Evolutionary conservation across 2,113 vertebrate genomes (phyloP), one percentile per base, ranked within the genome.

Genomic region (Patagioenas fasciata): DNA sequence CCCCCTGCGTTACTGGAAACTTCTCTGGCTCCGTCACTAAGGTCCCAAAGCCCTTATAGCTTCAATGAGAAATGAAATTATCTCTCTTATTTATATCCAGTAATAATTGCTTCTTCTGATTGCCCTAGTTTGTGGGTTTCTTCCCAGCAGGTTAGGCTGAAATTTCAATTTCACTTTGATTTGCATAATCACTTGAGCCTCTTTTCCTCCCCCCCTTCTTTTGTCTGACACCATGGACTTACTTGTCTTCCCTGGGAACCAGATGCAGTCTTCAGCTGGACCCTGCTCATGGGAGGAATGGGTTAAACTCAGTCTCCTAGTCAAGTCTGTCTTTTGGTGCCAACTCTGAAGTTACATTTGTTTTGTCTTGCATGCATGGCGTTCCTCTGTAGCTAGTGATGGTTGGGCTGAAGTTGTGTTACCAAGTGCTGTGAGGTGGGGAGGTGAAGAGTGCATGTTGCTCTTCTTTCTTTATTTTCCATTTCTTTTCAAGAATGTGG

Each of bases 41-140:
- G 91, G 92, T 94, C 96, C 90, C 96, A 91, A 70, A 94, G 96
- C 88, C 91, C 83, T 94, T 81, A 87, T 10, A 84, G 72, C 80
- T 96, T 97, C 93, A 93, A 47, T 85, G 92, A 95, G 80, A 95
- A 94, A 81, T 44, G 31, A 97, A 91, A 93, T 88, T 85, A 69
- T 77, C 86, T 65, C 74, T 90, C 86, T 60, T 94, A 86, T 91
- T 91, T 96, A 91, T 97, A 88, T 94, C 89, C 60, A 80, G 69
- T 80, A 83, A 80, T 73, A 80, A 87, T 75, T 92, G 84, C 84
- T 96, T 79, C 89, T 91, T 94, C 88, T 77, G 80, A 88, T 75
- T 95, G 84, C 84, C 95, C 65, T 94, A 89, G 89, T 94, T 95
- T 92, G 73, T 93, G 78, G 61, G 77, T 57, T 90, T 80, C 81